Evolutionary conservation across 2,888 invertebrate species (phyloP).

Genomic region (Morpho helenor): DNA sequence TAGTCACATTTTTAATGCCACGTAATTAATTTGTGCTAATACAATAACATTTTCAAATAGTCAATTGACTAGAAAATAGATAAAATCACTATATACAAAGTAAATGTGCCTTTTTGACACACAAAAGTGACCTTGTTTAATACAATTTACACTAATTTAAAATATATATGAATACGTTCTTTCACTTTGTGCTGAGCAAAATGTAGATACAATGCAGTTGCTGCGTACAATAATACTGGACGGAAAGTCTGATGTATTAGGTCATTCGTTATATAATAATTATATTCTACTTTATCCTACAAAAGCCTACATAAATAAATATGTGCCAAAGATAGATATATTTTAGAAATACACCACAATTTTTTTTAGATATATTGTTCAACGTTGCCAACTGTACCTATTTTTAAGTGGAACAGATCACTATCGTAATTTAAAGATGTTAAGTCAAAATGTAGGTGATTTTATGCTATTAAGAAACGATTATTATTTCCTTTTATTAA

Average conservation of each 20-base stretch:
- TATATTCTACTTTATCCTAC: constrained; percentile 10
- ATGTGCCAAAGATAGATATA: too few species aligned
- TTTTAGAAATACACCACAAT: too few species aligned
- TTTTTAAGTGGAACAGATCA: too few species aligned
- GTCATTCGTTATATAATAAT: constrained; percentile 20
- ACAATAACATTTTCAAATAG: constrained; percentile 7
- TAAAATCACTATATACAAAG: constrained; percentile 26
- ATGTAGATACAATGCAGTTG: constrained; percentile 46
- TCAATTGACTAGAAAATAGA: constrained; percentile 15
- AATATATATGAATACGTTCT: constrained; percentile 25
- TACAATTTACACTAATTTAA: constrained; percentile 12
- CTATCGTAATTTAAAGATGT: too few species aligned
- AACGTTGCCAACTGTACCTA: too few species aligned
- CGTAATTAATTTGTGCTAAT: constrained; percentile 22
- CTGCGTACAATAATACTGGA: constrained; percentile 61
- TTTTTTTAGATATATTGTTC: too few species aligned
- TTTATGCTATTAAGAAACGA: too few species aligned
- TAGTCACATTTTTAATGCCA: constrained; percentile 22
- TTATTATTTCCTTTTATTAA: too few species aligned
- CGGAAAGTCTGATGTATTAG: constrained; percentile 62
- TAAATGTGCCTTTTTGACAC: constrained; percentile 6
- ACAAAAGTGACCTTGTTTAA: constrained; percentile 1
- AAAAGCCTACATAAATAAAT: background rate
- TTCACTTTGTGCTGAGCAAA: constrained; percentile 32
- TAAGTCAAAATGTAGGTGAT: too few species aligned